phyloP scores from a whole-genome alignment of 2,797 vertebrate genomes.

The Botia almorhae region DNA sequence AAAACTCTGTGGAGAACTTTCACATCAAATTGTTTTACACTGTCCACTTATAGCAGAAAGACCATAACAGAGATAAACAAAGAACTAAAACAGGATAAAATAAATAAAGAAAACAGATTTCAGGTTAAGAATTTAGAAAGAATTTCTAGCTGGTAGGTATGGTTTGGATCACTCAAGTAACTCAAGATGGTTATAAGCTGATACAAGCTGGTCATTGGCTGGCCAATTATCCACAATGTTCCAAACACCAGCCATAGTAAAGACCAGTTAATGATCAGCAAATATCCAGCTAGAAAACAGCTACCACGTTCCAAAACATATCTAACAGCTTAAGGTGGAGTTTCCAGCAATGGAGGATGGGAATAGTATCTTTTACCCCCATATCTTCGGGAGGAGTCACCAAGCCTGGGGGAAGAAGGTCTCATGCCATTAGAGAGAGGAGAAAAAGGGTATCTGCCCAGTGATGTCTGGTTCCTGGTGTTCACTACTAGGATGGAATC shows the following conservation, averaged over 20 bases:
- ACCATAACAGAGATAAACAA: slow-evolving; percentile 4
- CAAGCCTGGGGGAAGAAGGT: slow-evolving; percentile 66
- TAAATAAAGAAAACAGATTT: slow-evolving; percentile 16
- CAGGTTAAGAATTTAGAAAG: neutral
- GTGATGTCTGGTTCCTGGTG: slow-evolving; percentile 62
- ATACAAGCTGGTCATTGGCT: neutral
- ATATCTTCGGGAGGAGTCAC: slow-evolving; percentile 64
- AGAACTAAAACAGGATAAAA: neutral
- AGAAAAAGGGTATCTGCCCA: slow-evolving; percentile 61
- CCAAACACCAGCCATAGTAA: neutral
- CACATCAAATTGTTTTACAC: neutral
- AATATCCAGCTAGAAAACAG: neutral
- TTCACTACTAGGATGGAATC: slow-evolving; percentile 57
- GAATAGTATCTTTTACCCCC: slow-evolving; percentile 71
- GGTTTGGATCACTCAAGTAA: neutral
- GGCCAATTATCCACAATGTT: neutral
- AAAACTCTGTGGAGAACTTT: slow-evolving; percentile 17
- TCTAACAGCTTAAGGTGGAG: neutral
- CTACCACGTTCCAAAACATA: neutral
- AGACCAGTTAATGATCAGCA: neutral
- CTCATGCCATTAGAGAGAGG: slow-evolving; percentile 66
- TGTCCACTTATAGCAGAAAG: neutral
- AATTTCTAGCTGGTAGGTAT: neutral
- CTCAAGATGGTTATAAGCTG: neutral
- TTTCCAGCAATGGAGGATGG: slow-evolving; percentile 12